Evolutionary conservation across 2,888 invertebrate species (phyloP), one percentile per base, ranked within the genome.

Genomic region (Apodemia hepburni): DNA sequence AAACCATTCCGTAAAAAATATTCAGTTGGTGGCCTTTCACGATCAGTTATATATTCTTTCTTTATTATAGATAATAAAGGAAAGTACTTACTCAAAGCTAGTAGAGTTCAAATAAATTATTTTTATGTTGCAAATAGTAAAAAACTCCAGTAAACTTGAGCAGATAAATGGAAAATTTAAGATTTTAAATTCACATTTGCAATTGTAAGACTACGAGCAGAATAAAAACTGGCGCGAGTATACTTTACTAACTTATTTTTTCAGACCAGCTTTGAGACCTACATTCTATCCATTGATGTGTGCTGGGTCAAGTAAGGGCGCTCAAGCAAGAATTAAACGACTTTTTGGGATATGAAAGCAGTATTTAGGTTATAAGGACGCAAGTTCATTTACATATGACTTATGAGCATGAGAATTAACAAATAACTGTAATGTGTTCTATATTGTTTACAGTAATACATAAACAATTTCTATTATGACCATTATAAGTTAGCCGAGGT

Each of bases 341-440:
- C n/a, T 42, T 42, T 42, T 42, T 9, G 42, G 42, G 12, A 42
- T 8, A 4, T 42, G 42, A 42, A 42, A 42, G 42, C 3, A 15
- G 42, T 15, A 42, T 42, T n/a, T n/a, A 45, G 45, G 45, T 45
- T 45, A 45, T n/a, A 45, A 45, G 45, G 45, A 45, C 45, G n/a
- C n/a, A 6, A 45, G 45, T 45, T 45, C 6, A 15, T n/a, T 45
- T n/a, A 1, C 15, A 45, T 38, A 38, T 9, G 15, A 42, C 12
- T 42, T 42, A 42, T 11, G 11, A 35, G 9, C 0, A 1, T 35
- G 9, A 7, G 35, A 35, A 35, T 35, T 9, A 35, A 35, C 7
- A 35, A 35, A 2, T 35, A 7, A 35, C 1, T 7, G 4, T 5
- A 4, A 29, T 5, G 29, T 29, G 29, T 29, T 29, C 3, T 29